These are phyloP conservation scores for Pelvicachromis taeniatus DNA, from an alignment of 2,113 vertebrate species.

Conservation along the genomic window DNA sequence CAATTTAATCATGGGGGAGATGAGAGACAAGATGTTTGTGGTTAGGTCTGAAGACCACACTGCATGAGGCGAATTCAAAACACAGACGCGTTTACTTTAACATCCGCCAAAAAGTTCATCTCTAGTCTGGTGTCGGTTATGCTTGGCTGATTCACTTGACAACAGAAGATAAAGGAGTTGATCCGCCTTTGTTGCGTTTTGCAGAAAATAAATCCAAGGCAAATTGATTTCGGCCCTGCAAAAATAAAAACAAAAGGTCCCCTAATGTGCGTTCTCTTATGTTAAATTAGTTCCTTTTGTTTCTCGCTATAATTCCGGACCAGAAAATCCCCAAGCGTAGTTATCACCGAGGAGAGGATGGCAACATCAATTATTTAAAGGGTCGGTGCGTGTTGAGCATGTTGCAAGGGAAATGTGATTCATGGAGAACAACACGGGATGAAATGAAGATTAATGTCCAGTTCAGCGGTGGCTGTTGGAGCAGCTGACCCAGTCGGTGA, in stretches of 20 bases:
- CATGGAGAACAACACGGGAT: not conserved
- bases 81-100: not conserved
- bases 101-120: not conserved
- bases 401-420: constrained; percentile 20
- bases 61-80: not conserved
- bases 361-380: constrained; percentile 9
- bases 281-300: not conserved
- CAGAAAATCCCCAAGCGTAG: not conserved
- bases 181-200: not conserved
- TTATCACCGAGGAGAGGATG: not conserved
- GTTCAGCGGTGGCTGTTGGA: not conserved
- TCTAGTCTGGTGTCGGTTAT: not conserved
- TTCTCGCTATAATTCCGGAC: not conserved
- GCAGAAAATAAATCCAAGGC: not conserved
- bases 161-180: not conserved
- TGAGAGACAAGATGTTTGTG: constrained; percentile 44
- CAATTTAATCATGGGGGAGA: constrained; percentile 65
- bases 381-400: not conserved
- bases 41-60: constrained; percentile 29
- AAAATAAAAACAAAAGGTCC: not conserved
- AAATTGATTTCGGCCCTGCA: not conserved
- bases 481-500: constrained; percentile 10
- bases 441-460: constrained; percentile 34
- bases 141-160: not conserved
- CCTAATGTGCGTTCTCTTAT: not conserved